Conservation (phyloP, 2,113 vertebrate genomes). For the Dasyornis broadbenti region DNA sequence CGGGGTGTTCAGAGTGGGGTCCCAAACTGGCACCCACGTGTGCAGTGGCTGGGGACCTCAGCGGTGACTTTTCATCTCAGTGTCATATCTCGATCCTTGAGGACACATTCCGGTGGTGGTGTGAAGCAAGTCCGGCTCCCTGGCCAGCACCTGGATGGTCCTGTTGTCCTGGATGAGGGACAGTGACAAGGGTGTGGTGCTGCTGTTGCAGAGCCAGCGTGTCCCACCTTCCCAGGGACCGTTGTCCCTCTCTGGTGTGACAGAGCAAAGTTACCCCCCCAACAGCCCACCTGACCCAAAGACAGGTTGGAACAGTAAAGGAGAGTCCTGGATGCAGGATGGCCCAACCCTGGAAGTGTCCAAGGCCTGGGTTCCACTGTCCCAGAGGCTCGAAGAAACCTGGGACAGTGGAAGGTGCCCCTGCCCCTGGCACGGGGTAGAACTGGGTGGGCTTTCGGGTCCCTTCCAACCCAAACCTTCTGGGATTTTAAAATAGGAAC, state of each 20-base stretch:
- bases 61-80: accelerated
- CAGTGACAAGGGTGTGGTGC: neutral
- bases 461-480: neutral
- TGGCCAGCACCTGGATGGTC: neutral
- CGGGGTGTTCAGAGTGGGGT: neutral
- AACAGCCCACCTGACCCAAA: neutral
- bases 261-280: neutral
- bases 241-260: neutral
- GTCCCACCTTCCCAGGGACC: neutral
- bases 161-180: neutral
- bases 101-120: neutral
- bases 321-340: neutral
- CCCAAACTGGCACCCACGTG: neutral
- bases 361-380: neutral
- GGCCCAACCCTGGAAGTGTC: neutral
- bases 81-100: accelerated
- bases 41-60: neutral
- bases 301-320: neutral
- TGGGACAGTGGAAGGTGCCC: neutral
- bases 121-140: neutral
- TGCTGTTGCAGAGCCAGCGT: accelerated
- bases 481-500: neutral
- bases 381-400: neutral
- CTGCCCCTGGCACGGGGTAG: neutral
- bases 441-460: accelerated